phyloP scores from a whole-genome alignment of 2,888 invertebrate species.

The Colostygia pectinataria region DNA sequence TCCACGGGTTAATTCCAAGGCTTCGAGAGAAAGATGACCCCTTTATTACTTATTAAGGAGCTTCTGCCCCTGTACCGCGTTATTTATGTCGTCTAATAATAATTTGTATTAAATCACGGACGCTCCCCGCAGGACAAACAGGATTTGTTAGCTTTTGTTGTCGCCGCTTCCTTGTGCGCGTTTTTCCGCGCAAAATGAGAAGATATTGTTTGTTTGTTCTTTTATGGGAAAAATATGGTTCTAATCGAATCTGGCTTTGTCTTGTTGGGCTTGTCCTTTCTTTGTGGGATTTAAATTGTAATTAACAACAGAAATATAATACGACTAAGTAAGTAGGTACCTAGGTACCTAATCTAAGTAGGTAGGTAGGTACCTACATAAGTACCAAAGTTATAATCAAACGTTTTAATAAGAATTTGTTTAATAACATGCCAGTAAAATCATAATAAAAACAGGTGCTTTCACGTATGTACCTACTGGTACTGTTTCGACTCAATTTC shows the following conservation, averaged over 20 bases:
- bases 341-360: too few species aligned
- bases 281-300: constrained; percentile 28
- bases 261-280: constrained; percentile 15
- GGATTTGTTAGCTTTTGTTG: constrained; percentile 81
- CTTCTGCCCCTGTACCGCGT: constrained; percentile 68
- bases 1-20: constrained; percentile 69
- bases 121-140: constrained; percentile 75
- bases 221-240: constrained; percentile 52
- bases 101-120: constrained; percentile 83
- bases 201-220: constrained; percentile 59
- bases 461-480: too few species aligned
- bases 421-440: too few species aligned
- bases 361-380: too few species aligned
- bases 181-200: constrained; percentile 57
- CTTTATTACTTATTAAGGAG: constrained; percentile 83
- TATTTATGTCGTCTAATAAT: constrained; percentile 83
- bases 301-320: constrained; percentile 4
- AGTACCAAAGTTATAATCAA: too few species aligned
- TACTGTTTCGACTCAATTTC: too few species aligned
- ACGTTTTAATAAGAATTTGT: too few species aligned
- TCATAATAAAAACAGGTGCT: too few species aligned
- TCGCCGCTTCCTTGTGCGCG: constrained; percentile 51
- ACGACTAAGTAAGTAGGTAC: too few species aligned
- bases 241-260: constrained; percentile 32
- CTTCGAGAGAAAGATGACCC: constrained; percentile 74